Evolutionary conservation across 2,797 vertebrate genomes (phyloP).

Genomic region (Sebastes steindachneri): DNA sequence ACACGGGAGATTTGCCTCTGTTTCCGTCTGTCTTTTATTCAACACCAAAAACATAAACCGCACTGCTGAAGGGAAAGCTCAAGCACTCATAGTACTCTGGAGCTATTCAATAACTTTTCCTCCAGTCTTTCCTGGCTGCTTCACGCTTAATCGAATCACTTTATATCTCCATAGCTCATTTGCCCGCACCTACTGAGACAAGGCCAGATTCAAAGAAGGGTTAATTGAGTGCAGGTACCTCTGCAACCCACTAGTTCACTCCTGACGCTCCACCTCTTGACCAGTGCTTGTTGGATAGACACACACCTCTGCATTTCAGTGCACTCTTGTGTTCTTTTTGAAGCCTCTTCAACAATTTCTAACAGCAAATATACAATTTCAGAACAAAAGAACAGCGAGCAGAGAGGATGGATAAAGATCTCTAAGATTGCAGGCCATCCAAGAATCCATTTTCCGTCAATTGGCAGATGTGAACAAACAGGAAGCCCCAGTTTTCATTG

Average conservation of each 20-base stretch:
- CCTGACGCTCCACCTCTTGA: slow-evolving; percentile 15
- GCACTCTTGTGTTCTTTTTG: slow-evolving; percentile 1
- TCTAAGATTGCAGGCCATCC: not conserved
- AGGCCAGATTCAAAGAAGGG: slow-evolving; percentile 45
- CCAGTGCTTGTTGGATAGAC: not conserved
- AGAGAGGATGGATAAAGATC: slow-evolving; percentile 1
- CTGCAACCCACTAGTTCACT: slow-evolving; percentile 30
- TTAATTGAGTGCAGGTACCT: slow-evolving; percentile 61
- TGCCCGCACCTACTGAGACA: slow-evolving; percentile 33
- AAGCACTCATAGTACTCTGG: not conserved
- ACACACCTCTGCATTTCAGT: not conserved
- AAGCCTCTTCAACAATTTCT: not conserved
- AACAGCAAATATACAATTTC: not conserved
- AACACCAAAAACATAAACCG: slow-evolving; percentile 12
- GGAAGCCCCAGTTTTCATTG: not conserved
- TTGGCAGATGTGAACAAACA: slow-evolving; percentile 3
- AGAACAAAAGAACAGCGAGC: not conserved
- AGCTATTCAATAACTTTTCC: slow-evolving; percentile 19
- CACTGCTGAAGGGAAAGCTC: not conserved
- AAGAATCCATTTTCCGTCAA: not conserved
- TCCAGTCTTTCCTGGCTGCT: slow-evolving; percentile 16
- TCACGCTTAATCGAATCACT: slow-evolving; percentile 57
- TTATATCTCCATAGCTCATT: slow-evolving; percentile 59
- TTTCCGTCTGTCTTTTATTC: slow-evolving; percentile 11
- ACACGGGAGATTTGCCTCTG: slow-evolving; percentile 21